Evolutionary conservation across 2,888 invertebrate genomes (phyloP).

Genomic region (Hololepta plana): DNA sequence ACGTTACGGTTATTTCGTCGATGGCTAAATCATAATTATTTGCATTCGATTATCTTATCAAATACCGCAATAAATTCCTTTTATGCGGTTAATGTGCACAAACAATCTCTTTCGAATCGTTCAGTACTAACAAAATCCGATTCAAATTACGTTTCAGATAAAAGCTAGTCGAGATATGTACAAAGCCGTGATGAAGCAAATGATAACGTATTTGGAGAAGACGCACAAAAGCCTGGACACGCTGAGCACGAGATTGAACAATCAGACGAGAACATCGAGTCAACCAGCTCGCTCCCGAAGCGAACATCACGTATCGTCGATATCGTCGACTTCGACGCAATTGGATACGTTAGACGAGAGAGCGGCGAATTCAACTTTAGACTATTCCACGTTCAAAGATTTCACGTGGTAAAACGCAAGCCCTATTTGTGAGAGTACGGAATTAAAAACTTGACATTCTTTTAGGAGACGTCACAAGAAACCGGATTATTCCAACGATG

Average conservation of each 20-base stretch:
- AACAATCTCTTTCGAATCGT: no score
- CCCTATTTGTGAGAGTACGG: no score
- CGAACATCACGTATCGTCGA: slow-evolving; percentile 29
- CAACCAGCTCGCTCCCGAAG: slow-evolving; percentile 27
- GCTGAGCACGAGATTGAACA: slow-evolving; percentile 23
- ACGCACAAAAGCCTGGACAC: slow-evolving; percentile 45
- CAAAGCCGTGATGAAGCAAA: slow-evolving; percentile 50
- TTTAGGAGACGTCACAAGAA: slow-evolving; percentile 25
- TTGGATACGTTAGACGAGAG: slow-evolving; percentile 13
- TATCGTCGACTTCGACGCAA: no score
- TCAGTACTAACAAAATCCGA: background rate
- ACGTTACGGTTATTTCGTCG: no score
- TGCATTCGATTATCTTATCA: no score
- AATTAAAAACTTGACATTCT: no score
- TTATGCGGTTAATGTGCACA: no score
- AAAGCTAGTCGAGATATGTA: slow-evolving; percentile 57
- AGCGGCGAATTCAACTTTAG: slow-evolving; percentile 20
- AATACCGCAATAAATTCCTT: no score
- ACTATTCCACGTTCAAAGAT: slow-evolving; percentile 27
- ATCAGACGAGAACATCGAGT: no score
- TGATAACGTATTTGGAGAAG: slow-evolving; percentile 47
- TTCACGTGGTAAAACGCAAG: slow-evolving; percentile 44
- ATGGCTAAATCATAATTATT: no score
- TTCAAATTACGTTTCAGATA: slow-evolving; percentile 31
- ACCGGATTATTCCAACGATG: slow-evolving; percentile 25